Base-by-base conservation (phyloP, 23 tunicate species). In the Ascidia mentula region DNA sequence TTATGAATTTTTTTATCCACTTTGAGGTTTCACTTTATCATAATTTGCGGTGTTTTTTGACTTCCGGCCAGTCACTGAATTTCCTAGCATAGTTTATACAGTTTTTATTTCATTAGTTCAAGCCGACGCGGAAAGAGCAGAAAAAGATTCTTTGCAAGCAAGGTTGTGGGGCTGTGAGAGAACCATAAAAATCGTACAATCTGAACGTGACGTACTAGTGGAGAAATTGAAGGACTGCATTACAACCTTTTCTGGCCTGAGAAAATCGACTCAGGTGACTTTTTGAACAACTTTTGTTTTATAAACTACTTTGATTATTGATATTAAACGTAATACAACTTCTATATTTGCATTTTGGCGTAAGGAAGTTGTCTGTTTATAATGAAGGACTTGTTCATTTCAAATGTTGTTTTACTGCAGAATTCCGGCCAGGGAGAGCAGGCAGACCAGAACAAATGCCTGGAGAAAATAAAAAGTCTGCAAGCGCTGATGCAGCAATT, bases 401-500 rank as follows among this genome's bases (percentile, higher is more conserved):
- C n/a, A n/a, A n/a, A n/a, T n/a, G n/a, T n/a, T n/a, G n/a, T n/a
- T n/a, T n/a, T n/a, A n/a, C n/a, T n/a, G 37, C 59, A 92, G 92
- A 89, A 91, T 69, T 74, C 79, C 34, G 97, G 82, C 36, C 32
- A 85, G 42, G 92, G 89, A 31, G 97, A 92, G 75, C 79, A 45
- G 60, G 84, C 31, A 15, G 82, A 88, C 31, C 80, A 88, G 18
- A 40, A 87, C 17, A 69, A 36, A 6, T 92, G 97, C 76, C 87
- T 85, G 92, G 90, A 86, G 12, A 92, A 92, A 72, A 92, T 92
- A 0, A 92, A 92, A 65, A 75, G 90, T 30, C 76, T 92, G 12
- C 97, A 92, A 69, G 85, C 75, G 0, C 81, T 92, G 4, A 81
- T 92, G 86, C 97, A 92, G 84, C 87, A 92, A 65, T 75, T 92